phyloP scores from a whole-genome alignment of 2,797 vertebrate species.

The Smutsia temminckii region DNA sequence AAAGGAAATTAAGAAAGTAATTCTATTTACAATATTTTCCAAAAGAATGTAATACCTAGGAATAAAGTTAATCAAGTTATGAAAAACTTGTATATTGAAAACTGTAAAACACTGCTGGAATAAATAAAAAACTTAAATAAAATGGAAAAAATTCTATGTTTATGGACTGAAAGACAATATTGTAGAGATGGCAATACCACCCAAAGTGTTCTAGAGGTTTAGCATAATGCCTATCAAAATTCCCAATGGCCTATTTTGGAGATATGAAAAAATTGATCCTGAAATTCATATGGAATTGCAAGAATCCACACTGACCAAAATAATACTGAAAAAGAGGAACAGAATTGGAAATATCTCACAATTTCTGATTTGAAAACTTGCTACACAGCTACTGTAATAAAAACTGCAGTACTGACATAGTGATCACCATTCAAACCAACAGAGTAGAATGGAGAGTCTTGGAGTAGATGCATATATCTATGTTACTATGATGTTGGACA shows the following conservation, averaged over 20 bases:
- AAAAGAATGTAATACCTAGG: not conserved
- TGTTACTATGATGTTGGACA: not conserved
- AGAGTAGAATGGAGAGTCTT: not conserved
- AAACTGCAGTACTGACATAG: not conserved
- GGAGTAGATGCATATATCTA: not conserved
- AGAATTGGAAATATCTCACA: not conserved
- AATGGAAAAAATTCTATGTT: not conserved
- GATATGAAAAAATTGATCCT: not conserved
- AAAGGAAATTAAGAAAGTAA: not conserved
- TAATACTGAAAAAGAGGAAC: not conserved
- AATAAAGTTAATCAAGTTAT: not conserved
- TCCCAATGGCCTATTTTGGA: not conserved
- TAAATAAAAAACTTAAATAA: not conserved
- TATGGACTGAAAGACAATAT: not conserved
- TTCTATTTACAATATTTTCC: not conserved
- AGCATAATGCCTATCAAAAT: not conserved
- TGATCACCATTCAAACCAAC: not conserved
- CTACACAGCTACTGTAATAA: not conserved
- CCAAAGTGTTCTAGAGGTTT: not conserved
- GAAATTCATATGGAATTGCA: not conserved
- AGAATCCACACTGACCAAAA: not conserved
- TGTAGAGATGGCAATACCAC: not conserved
- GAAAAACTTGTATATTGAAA: not conserved
- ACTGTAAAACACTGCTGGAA: not conserved
- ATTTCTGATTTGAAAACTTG: not conserved